phyloP scores from a whole-genome alignment of 2,888 invertebrate species.

The Aporophyla lueneburgensis region DNA sequence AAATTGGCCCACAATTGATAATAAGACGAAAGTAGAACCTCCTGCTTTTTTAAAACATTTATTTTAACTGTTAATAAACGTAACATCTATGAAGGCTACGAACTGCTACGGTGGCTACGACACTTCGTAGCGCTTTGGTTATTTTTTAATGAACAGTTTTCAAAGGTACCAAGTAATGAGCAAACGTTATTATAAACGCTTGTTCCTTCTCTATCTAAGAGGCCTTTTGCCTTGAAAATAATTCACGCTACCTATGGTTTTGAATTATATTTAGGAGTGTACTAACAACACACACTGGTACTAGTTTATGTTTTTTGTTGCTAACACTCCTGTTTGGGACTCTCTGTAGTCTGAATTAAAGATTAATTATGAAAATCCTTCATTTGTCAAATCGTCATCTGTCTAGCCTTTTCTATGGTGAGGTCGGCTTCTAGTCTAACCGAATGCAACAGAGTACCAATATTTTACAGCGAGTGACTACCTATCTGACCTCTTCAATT shows the following conservation, averaged over 20 bases:
- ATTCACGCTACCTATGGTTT: too few relatives aligned
- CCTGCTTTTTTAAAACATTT: too few relatives aligned
- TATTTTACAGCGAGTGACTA: too few relatives aligned
- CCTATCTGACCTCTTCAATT: too few relatives aligned
- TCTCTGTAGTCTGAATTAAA: background rate
- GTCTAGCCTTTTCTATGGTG: too few relatives aligned
- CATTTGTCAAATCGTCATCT: too few relatives aligned
- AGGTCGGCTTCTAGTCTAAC: too few relatives aligned
- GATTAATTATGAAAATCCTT: background rate
- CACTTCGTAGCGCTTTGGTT: conserved; percentile 15
- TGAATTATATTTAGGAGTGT: background rate
- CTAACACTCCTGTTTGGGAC: background rate
- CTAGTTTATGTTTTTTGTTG: background rate
- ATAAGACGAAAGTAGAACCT: too few relatives aligned
- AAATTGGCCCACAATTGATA: too few relatives aligned
- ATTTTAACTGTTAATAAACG: background rate
- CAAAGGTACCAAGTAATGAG: background rate
- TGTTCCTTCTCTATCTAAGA: background rate
- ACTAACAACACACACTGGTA: background rate
- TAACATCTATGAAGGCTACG: conserved; percentile 1
- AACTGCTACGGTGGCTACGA: conserved; percentile 16
- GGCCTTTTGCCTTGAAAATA: background rate
- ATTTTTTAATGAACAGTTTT: background rate
- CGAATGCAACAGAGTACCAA: too few relatives aligned
- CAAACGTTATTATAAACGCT: background rate